Base-by-base conservation (phyloP, 2,113 vertebrate species). In the Gracilinanus agilis region DNA sequence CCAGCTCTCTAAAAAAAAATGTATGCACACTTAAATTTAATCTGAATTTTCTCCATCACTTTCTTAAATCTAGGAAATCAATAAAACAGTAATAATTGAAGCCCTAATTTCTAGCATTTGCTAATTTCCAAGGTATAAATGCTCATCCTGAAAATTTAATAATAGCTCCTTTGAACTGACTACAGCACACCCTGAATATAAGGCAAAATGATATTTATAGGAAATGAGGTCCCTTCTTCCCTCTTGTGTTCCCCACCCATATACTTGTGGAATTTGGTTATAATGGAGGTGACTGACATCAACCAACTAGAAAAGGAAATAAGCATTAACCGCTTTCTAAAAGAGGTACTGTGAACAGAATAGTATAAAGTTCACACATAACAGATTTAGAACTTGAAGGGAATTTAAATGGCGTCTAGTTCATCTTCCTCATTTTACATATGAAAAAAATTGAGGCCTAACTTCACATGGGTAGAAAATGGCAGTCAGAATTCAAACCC, bases 291-390 rank as follows among this genome's bases (percentile, higher is more conserved):
- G 54, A 75, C 5, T 13, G 12, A 90, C 34, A 44, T 91, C 53
- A 0, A 3, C 34, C 88, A 10, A 8, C 92, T 12, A 24, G 91
- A 54, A 4, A 90, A 5, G 83, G 56, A 21, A 19, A 21, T 90
- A 89, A 55, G 55, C 88, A 94, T 56, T 44, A 56, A 27, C 83
- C 34, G 9, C 44, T 90, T 83, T 90, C 83, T 19, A 9, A 0
- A 7, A 54, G 90, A 96, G 53, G 8, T 23, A 13, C 11, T 89
- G 92, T 90, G n/a, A 91, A 16, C 49, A 90, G 89, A 94, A 16
- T 1, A 16, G 12, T 75, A 53, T 12, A 53, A 56, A 24, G 53
- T 29, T 56, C 53, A 75, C 34, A 16, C 34, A n/a, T 75, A n/a
- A 75, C n/a, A 75, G 61, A 75, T 75, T n/a, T 75, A n/a, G 16